phyloP scores from a whole-genome alignment of 2,797 vertebrate genomes.

The Hippoglossus hippoglossus region DNA sequence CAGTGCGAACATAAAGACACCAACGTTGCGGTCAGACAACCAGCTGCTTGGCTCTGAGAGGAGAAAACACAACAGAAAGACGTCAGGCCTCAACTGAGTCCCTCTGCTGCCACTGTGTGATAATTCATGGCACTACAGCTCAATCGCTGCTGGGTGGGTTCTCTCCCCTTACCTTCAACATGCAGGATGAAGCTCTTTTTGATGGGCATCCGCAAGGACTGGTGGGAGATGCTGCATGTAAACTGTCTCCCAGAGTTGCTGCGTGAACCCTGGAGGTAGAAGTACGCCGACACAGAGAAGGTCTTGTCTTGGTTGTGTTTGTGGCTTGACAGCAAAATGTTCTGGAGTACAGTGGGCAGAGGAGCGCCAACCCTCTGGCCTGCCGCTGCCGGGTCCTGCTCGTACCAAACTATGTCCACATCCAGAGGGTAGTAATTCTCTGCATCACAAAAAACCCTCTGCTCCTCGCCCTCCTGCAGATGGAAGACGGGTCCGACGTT shows the following conservation, averaged over 20 bases:
- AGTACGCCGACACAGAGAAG: constrained; percentile 81
- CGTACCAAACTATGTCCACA: constrained; percentile 80
- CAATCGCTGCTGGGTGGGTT: fast-evolving
- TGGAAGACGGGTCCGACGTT: constrained; percentile 62
- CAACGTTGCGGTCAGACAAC: constrained; percentile 37
- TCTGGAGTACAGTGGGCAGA: constrained; percentile 71
- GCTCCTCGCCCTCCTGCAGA: constrained; percentile 71
- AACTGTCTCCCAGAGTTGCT: constrained; percentile 68
- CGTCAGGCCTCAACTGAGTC: background rate
- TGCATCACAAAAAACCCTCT: constrained; percentile 80
- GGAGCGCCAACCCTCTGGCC: constrained; percentile 63
- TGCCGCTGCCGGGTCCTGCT: constrained; percentile 41
- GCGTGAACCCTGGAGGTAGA: constrained; percentile 76
- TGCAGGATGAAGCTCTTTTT: constrained; percentile 80
- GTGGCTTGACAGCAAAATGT: constrained; percentile 83
- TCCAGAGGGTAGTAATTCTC: constrained; percentile 83
- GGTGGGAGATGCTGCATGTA: constrained; percentile 83
- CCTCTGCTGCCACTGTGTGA: constrained; percentile 66
- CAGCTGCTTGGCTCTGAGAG: constrained; percentile 66
- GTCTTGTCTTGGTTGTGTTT: constrained; percentile 78
- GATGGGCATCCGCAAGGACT: constrained; percentile 76
- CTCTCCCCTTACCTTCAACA: constrained; percentile 66
- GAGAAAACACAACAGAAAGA: constrained; percentile 26
- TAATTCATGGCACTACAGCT: background rate
- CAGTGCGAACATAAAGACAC: constrained; percentile 20